These are phyloP conservation scores for Monoplex corrugatus DNA, from an alignment of 2,888 invertebrate species.

Conservation along the genomic window DNA sequence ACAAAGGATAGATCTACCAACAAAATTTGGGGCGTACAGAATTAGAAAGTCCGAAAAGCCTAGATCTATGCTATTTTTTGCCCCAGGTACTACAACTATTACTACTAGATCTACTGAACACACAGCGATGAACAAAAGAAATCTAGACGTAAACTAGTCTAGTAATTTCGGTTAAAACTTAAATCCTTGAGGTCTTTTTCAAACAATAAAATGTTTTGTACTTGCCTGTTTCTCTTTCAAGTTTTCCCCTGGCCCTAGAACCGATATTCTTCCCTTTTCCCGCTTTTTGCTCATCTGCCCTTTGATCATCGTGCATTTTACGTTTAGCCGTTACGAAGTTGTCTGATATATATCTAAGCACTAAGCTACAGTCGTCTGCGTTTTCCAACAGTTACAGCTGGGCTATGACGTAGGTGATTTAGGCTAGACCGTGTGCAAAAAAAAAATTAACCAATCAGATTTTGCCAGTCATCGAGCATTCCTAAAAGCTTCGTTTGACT, in stretches of 20 bases:
- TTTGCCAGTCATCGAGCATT: not conserved
- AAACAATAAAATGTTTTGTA: too few relatives aligned
- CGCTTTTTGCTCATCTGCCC: not conserved
- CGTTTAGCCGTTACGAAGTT: not conserved
- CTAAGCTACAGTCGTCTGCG: not conserved
- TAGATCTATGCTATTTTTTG: too few relatives aligned
- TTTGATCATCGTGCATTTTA: not conserved
- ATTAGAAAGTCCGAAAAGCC: too few relatives aligned
- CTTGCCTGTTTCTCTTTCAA: conserved; percentile 24
- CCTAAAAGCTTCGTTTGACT: not conserved
- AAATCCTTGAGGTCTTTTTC: too few relatives aligned
- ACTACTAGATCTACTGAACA: too few relatives aligned
- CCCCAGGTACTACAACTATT: too few relatives aligned
- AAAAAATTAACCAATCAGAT: not conserved
- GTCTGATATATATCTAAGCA: not conserved
- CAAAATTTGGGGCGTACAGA: too few relatives aligned
- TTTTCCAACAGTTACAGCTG: not conserved
- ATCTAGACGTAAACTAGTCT: too few relatives aligned
- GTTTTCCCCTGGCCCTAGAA: not conserved
- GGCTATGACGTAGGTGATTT: not conserved
- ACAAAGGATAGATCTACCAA: too few relatives aligned
- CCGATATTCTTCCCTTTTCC: not conserved
- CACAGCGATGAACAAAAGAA: too few relatives aligned
- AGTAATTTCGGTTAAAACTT: too few relatives aligned
- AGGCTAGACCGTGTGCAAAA: not conserved